Base-by-base conservation (phyloP, 2,797 vertebrate genomes). In the Myoxocephalus aenaeus region DNA sequence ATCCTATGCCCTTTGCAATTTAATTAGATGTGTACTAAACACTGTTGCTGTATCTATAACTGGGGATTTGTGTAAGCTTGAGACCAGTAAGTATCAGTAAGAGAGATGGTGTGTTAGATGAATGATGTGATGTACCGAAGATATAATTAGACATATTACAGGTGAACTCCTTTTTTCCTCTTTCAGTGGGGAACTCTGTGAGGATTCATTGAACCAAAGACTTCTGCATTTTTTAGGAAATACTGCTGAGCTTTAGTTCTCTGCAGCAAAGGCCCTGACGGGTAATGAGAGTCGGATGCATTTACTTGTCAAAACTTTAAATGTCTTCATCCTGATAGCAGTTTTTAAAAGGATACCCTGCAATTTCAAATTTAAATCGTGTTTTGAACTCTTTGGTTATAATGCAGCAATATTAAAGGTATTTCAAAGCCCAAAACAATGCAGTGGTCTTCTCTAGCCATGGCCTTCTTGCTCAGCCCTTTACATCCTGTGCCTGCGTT, bases 271-370 rank as follows among this genome's bases (percentile, higher is more conserved):
- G 61, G 53, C 70, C 56, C 38, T 63, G 54, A 81, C 85, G 65
- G 82, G 77, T 80, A 87, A 83, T 81, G 61, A 83, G 58, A 65
- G 73, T 70, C 36, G 20, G 75, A 66, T 66, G 62, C 57, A n/a
- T 84, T 67, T 38, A 68, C 42, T 70, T 83, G 57, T 74, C 74
- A 85, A 83, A 83, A 79, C 74, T 70, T 3, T 8, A 58, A 71
- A 63, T 22, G 36, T 66, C 80, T 79, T 79, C 50, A 79, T 76
- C 54, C 22, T 75, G 38, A n/a, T 48, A 69, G 64, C 29, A 71
- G 22, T 53, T 79, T 72, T 65, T 51, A 48, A 64, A 72, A 59
- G n/a, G 17, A 7, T 29, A 57, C 9, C 32, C 40, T 59, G 34
- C 29, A 53, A 70, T 82, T 72, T 65, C 13, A 61, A 65, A 77